A percentile compares a stretch with the other conserved stretches of the same genome.
Conservation (phyloP, 1,140 invertebrate species). For the Drosophila novamexicana region DNA sequence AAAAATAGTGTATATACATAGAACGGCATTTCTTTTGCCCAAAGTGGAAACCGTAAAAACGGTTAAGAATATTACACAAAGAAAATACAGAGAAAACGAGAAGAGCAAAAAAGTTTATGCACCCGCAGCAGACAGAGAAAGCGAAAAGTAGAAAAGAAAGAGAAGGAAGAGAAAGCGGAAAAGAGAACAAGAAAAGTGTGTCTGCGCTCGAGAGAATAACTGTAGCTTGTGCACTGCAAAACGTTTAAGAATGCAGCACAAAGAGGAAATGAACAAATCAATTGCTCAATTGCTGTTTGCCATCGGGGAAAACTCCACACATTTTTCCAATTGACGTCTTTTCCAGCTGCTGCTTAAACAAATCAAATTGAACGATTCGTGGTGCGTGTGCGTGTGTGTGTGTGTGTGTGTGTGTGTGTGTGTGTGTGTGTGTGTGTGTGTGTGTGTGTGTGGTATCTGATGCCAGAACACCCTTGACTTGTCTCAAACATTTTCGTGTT, state of each 20-base stretch:
- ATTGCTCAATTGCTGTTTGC: neutral
- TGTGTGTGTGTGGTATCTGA: neutral
- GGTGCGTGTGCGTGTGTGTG: neutral
- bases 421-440: constrained; percentile 1
- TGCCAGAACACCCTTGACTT: constrained; percentile 27
- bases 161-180: neutral
- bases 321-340: neutral
- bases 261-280: neutral
- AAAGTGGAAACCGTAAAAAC: neutral
- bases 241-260: neutral
- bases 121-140: too few species aligned
- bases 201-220: neutral
- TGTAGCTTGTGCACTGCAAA: neutral
- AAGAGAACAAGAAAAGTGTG: neutral
- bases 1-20: too few species aligned
- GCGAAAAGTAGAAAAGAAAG: neutral
- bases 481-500: constrained; percentile 39
- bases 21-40: too few species aligned
- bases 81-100: neutral
- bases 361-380: neutral
- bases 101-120: neutral
- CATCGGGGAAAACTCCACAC: neutral
- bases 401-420: constrained; percentile 2
- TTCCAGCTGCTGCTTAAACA: neutral
- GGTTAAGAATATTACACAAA: constrained; percentile 3